These are phyloP conservation scores for Stercorarius parasiticus DNA, from an alignment of 2,113 vertebrate genomes.

Conservation along the genomic window DNA sequence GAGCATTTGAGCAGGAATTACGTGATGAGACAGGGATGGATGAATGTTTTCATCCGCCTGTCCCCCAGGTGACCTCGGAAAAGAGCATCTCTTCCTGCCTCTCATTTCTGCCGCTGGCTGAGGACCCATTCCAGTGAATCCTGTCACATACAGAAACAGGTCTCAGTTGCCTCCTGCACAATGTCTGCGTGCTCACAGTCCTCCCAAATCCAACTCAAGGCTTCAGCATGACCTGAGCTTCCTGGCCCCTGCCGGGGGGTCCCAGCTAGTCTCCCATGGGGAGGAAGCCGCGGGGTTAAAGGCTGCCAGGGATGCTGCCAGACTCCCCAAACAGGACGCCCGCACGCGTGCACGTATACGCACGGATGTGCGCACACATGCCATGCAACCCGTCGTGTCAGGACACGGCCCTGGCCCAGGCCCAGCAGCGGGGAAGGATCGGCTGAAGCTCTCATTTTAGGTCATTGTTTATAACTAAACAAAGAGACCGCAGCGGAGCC, in stretches of 20 bases:
- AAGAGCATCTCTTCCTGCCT: slow-evolving; percentile 43
- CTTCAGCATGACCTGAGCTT: not conserved
- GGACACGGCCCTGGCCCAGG: slow-evolving; percentile 14
- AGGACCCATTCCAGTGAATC: not conserved
- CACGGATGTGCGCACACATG: not conserved
- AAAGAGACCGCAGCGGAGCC: not conserved
- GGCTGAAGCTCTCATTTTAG: slow-evolving; percentile 9
- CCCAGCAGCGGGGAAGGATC: not conserved
- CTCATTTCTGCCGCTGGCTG: not conserved
- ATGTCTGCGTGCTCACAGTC: not conserved
- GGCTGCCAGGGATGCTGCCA: not conserved
- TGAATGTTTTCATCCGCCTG: not conserved
- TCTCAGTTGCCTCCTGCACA: not conserved
- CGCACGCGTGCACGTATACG: not conserved
- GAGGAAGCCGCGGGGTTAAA: not conserved
- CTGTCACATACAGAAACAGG: not conserved
- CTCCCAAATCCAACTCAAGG: not conserved
- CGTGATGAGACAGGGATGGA: not conserved
- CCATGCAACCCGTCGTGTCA: not conserved
- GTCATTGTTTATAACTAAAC: slow-evolving; percentile 59
- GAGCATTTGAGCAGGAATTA: not conserved
- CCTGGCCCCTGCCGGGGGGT: not conserved
- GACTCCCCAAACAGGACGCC: not conserved
- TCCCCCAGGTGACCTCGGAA: slow-evolving; percentile 1
- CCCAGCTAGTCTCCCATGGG: not conserved